Evolutionary conservation across 2,797 vertebrate genomes (phyloP).

Genomic region (Coregonus suidteri): DNA sequence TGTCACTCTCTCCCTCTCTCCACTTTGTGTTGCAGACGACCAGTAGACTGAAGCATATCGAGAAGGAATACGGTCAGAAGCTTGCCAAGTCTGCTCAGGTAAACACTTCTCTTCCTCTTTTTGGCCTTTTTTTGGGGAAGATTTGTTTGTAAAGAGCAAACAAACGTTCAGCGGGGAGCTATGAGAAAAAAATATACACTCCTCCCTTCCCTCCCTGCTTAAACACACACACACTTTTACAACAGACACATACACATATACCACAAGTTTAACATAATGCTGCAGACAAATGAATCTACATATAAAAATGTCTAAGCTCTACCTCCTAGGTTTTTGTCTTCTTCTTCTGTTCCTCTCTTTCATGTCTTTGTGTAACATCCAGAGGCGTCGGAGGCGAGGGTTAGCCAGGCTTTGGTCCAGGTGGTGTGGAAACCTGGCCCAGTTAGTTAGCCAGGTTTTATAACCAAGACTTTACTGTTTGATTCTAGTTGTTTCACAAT

Average conservation of each 20-base stretch:
- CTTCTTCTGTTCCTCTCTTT: background rate
- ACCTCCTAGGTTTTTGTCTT: background rate
- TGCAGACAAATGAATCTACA: background rate
- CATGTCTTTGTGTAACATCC: background rate
- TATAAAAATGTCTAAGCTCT: too few relatives aligned
- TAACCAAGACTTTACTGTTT: background rate
- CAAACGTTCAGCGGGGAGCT: constrained; percentile 36
- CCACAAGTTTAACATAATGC: constrained; percentile 3
- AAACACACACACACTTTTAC: background rate
- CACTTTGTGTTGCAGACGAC: constrained; percentile 82
- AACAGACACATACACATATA: background rate
- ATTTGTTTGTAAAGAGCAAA: constrained; percentile 41
- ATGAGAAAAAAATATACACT: constrained; percentile 11
- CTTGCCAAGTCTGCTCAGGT: constrained; percentile 86
- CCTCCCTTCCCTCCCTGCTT: background rate
- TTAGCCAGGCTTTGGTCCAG: background rate
- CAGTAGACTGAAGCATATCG: constrained; percentile 86
- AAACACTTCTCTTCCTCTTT: constrained; percentile 57
- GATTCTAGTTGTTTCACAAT: background rate
- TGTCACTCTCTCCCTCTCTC: constrained; percentile 45
- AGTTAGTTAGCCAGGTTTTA: background rate
- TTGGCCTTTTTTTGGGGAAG: constrained; percentile 40
- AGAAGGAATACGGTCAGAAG: constrained; percentile 86
- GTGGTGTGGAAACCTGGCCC: background rate
- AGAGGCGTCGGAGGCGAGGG: background rate